These are phyloP conservation scores for Dolichopus griseipennis DNA, from an alignment of 2,888 invertebrate species.

Conservation along the genomic window DNA sequence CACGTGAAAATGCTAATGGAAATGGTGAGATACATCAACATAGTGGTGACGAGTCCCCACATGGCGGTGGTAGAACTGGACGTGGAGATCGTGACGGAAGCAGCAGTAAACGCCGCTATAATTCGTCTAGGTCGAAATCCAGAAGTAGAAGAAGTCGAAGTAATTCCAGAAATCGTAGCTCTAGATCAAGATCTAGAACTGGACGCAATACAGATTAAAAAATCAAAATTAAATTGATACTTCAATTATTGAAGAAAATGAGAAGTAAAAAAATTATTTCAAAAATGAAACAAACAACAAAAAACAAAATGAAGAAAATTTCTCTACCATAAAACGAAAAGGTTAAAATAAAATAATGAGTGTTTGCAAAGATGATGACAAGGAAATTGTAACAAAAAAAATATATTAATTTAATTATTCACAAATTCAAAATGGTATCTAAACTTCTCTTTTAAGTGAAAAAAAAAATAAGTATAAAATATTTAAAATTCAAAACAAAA, in stretches of 20 bases:
- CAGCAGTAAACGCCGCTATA: conserved; percentile 18
- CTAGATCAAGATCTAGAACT: neutral
- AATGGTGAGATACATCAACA: conserved; percentile 11
- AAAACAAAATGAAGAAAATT: neutral
- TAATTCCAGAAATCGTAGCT: neutral
- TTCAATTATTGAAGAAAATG: neutral
- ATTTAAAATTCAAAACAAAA: neutral
- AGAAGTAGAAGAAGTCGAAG: neutral
- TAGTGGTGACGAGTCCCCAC: conserved; percentile 17
- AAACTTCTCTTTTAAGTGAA: neutral
- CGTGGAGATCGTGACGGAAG: conserved; percentile 17
- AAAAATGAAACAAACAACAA: neutral
- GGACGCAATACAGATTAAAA: conserved; percentile 11
- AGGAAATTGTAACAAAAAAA: neutral
- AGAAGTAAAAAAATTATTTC: no score
- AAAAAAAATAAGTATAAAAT: neutral
- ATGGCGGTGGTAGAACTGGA: conserved; percentile 15
- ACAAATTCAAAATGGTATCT: conserved; percentile 3
- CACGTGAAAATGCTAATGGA: conserved; percentile 19
- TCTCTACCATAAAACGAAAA: neutral
- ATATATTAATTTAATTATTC: neutral
- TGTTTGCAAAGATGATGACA: neutral
- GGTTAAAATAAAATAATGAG: no score
- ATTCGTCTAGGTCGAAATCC: conserved; percentile 15
- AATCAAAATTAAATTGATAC: neutral